Conservation (phyloP, 2,797 vertebrate genomes). For the Arctocebus calabarensis region DNA sequence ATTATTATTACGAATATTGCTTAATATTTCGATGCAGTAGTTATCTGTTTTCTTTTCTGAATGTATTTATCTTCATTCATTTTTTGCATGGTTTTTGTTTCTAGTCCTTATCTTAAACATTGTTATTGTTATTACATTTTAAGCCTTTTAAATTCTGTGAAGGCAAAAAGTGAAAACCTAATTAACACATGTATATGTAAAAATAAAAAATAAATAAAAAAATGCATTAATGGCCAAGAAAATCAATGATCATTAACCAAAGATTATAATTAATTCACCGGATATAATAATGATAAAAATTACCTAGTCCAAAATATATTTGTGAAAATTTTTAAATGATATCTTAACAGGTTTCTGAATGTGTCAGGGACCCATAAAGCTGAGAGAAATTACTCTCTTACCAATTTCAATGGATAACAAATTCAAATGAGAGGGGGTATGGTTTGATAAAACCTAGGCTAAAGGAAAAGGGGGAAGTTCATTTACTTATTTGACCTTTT, state of each 20-base stretch:
- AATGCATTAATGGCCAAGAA: background rate
- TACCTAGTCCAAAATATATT: background rate
- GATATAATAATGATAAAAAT: conserved; percentile 5
- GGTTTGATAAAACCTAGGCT: background rate
- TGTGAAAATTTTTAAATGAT: conserved; percentile 33
- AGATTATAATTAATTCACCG: background rate
- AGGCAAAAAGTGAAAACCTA: too few species aligned
- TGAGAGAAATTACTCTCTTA: background rate
- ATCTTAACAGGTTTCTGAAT: background rate
- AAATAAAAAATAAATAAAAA: background rate
- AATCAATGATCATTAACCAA: background rate
- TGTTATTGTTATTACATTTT: too few species aligned
- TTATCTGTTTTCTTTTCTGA: too few species aligned
- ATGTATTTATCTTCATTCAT: too few species aligned
- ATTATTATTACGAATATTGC: too few species aligned
- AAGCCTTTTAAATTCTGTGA: too few species aligned
- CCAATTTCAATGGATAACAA: background rate
- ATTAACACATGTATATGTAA: too few species aligned
- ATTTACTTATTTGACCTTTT: background rate
- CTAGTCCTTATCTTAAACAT: too few species aligned
- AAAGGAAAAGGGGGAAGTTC: background rate
- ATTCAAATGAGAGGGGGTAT: background rate
- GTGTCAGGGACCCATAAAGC: background rate
- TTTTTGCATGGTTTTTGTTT: too few species aligned
- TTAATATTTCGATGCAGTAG: too few species aligned